Conservation (phyloP, 2,797 vertebrate species). For the Pseudochromis fuscus region DNA sequence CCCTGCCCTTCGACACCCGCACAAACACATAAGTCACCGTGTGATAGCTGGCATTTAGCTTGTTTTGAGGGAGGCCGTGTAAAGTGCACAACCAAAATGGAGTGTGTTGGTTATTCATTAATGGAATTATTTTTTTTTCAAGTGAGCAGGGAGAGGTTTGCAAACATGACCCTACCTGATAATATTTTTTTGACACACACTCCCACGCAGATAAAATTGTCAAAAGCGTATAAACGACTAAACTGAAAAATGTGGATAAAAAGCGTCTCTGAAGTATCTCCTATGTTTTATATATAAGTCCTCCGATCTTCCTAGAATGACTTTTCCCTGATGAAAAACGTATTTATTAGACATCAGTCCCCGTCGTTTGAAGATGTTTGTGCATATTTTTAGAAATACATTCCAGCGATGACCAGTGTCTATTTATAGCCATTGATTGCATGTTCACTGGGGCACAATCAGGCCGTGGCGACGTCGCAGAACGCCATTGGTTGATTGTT, state of each 20-base stretch:
- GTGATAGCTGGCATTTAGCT: constrained; percentile 51
- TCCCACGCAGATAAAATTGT: neutral
- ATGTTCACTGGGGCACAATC: constrained; percentile 51
- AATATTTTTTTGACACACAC: constrained; percentile 44
- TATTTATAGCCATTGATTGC: constrained; percentile 70
- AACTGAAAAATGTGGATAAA: neutral
- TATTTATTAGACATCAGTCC: constrained; percentile 22
- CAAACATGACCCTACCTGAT: constrained; percentile 39
- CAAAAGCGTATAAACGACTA: neutral
- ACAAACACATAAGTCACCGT: constrained; percentile 10
- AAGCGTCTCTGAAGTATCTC: neutral
- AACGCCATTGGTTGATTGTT: constrained; percentile 57
- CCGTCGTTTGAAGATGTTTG: constrained; percentile 36
- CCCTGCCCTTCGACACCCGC: constrained; percentile 43
- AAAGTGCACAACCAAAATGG: constrained; percentile 50
- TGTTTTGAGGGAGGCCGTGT: constrained; percentile 29
- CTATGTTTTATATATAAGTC: neutral
- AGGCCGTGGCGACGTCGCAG: constrained; percentile 20
- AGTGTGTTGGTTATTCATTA: constrained; percentile 54
- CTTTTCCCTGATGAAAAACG: constrained; percentile 11
- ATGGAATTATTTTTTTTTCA: constrained; percentile 37
- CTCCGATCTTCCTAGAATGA: neutral
- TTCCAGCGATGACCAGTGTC: constrained; percentile 49
- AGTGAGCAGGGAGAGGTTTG: constrained; percentile 38
- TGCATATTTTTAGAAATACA: constrained; percentile 62